Percentiles rank a stretch among this genome's conserved stretches.
phyloP scores from a whole-genome alignment of 1,140 invertebrate species.

The Anastatus disparis region DNA sequence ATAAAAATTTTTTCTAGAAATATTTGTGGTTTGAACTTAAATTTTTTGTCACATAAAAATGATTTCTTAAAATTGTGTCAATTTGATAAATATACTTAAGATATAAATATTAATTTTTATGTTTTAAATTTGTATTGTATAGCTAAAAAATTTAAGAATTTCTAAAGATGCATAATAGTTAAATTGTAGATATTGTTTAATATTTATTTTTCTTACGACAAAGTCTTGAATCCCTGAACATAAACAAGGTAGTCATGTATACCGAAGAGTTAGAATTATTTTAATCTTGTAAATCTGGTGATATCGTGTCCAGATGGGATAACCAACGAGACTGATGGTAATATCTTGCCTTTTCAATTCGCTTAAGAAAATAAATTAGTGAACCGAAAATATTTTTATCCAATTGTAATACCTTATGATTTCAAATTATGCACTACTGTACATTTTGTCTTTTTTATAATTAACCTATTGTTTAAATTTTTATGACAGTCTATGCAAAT shows the following conservation, averaged over 20 bases:
- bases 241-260: slow-evolving; percentile 1
- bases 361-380: slow-evolving; percentile 24
- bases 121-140: no score
- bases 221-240: slow-evolving; percentile 35
- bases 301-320: slow-evolving; percentile 48
- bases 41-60: no score
- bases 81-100: slow-evolving; percentile 20
- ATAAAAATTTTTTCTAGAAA: no score
- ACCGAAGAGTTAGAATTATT: slow-evolving; percentile 4
- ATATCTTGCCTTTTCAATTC: slow-evolving; percentile 56
- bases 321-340: slow-evolving; percentile 56
- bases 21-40: no score
- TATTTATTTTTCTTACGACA: no score
- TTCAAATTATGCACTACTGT: slow-evolving; percentile 10
- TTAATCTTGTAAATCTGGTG: slow-evolving; percentile 45
- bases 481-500: no score
- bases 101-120: no score
- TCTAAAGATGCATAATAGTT: no score
- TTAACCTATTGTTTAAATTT: no score
- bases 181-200: no score
- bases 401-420: not conserved
- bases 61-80: not conserved
- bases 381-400: slow-evolving; percentile 13
- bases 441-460: no score
- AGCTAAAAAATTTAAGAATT: no score